Evolutionary conservation across 2,797 vertebrate species (phyloP), one percentile per base, ranked within the genome.

Genomic region (Centroberyx gerrardi): DNA sequence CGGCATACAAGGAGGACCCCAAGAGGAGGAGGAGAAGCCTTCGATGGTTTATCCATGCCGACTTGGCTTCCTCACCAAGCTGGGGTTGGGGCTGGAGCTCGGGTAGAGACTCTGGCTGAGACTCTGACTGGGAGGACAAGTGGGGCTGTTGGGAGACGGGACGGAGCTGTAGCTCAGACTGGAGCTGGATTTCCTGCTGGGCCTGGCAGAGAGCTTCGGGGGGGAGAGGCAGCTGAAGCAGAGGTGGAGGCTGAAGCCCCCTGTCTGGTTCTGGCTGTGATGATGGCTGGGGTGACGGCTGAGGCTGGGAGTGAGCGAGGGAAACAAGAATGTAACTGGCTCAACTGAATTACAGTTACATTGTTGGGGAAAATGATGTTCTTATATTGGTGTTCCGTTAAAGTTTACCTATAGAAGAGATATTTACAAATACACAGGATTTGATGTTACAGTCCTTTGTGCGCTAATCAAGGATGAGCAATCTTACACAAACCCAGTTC

Each of bases 1-100:
- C 69, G 46, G 73, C 79, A 59, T 86, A 84, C 42, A 92, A 71
- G n/a, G 62, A 88, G 44, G 86, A 66, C 8, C 75, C 85, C 33
- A 85, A 33, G 28, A 94, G 55, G 42, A 92, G 33, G 49, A 86
- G 44, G 4, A 78, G 49, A 48, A 94, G 74, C 74, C 66, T 78
- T 36, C 27, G 22, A 31, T 51, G 51, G 46, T 82, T 88, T 31
- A 62, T 73, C 83, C 84, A 88, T 28, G 8, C 29, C 9, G 86
- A 58, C 29, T 85, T 83, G 27, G 72, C 31, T 63, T 71, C 73
- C 55, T 85, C 74, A 67, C 46, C 63, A 12, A 60, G 46, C 38
- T 28, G 78, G 69, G 29, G 27, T 60, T 48, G 85, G 36, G 27
- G 60, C 72, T 68, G 72, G 2, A 61, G 62, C 61, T 82, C 64